phyloP scores from a whole-genome alignment of 1,140 invertebrate genomes.

The Drosophila repletoides region DNA sequence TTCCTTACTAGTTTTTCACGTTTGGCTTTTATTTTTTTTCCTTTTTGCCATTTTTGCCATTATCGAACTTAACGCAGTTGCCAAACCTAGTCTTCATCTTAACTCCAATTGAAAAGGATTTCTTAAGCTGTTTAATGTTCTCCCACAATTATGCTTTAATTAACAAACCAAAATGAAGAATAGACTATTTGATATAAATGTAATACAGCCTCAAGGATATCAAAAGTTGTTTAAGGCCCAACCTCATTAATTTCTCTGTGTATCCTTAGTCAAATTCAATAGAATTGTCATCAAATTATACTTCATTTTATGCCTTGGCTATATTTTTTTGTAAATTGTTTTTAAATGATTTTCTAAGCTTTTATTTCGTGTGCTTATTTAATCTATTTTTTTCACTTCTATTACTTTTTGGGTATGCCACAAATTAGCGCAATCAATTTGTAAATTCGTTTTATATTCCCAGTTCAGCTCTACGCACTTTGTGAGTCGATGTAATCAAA shows the following conservation, averaged over 20 bases:
- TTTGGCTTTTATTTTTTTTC: too few relatives aligned
- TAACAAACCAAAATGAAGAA: too few relatives aligned
- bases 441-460: constrained; percentile 22
- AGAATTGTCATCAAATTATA: background rate
- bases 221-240: too few relatives aligned
- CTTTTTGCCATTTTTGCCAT: too few relatives aligned
- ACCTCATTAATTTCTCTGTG: constrained; percentile 1
- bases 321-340: constrained; percentile 17
- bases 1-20: too few relatives aligned
- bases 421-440: constrained; percentile 47
- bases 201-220: too few relatives aligned
- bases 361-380: constrained; percentile 3
- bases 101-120: too few relatives aligned
- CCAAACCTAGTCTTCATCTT: too few relatives aligned
- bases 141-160: too few relatives aligned
- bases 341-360: constrained; percentile 3
- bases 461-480: background rate
- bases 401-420: constrained; percentile 10
- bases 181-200: too few relatives aligned
- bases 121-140: too few relatives aligned
- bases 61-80: too few relatives aligned
- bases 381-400: constrained; percentile 10
- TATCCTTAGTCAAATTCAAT: background rate
- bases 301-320: background rate
- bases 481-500: constrained; percentile 9